Conservation (phyloP, 1,140 invertebrate species). For the Teleogryllus occipitalis region DNA sequence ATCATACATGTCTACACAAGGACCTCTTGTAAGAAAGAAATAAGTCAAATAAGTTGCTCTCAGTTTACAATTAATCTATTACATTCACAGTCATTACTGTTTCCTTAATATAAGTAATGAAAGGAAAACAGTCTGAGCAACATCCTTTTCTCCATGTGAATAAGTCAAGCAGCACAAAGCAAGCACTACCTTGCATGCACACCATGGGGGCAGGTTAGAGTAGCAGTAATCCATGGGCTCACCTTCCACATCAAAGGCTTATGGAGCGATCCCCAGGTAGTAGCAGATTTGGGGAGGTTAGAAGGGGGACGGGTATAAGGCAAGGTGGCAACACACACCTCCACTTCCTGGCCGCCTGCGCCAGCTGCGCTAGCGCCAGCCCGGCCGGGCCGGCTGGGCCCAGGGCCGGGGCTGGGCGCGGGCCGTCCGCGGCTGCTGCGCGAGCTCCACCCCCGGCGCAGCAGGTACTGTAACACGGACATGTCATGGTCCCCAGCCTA, state of each 20-base stretch:
- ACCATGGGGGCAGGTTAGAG: neutral
- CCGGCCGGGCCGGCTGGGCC: constrained; percentile 25
- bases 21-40: too few species aligned
- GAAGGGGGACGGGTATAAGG: constrained; percentile 36
- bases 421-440: constrained; percentile 29
- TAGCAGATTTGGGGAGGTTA: constrained; percentile 54
- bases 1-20: too few species aligned
- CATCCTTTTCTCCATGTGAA: too few species aligned
- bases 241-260: constrained; percentile 59
- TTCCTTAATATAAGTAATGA: too few species aligned
- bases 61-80: too few species aligned
- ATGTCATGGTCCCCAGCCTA: neutral
- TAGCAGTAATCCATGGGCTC: constrained; percentile 34
- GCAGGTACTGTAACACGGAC: constrained; percentile 34
- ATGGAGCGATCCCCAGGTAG: constrained; percentile 55
- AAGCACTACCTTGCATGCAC: too few species aligned
- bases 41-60: too few species aligned
- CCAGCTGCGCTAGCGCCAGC: neutral
- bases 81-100: too few species aligned
- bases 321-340: constrained; percentile 31
- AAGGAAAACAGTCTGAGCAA: too few species aligned
- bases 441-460: constrained; percentile 39
- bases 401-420: constrained; percentile 26
- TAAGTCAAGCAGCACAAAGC: neutral
- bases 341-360: constrained; percentile 24